Evolutionary conservation across 2,888 invertebrate genomes (phyloP), one percentile per base, ranked within the genome.

Genomic region (Tiliacea aurago): DNA sequence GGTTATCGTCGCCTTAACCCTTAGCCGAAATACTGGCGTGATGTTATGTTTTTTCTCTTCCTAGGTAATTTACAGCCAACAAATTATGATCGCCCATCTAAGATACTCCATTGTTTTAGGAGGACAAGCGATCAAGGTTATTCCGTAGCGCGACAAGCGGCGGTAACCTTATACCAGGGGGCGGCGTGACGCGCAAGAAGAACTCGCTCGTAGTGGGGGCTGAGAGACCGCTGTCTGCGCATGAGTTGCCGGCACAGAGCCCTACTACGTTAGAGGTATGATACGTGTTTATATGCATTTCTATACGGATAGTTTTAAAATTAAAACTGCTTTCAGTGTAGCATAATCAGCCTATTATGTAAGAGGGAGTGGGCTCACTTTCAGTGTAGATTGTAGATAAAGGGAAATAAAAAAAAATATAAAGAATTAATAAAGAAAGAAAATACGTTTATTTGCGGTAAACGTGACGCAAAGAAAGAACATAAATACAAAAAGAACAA

Each of bases 61-160:
- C 18, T 55, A 23, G 23, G 15, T 55, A 15, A 55, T 55, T 28
- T 18, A 55, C 13, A 9, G 28, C 1, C 1, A 28, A 28, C 4
- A 4, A 55, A 28, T 55, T 55, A 55, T 18, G 9, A 18, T 23
- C 15, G 28, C 15, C 43, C 15, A 73, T 13, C 6, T 58, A 51
- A 64, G 41, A 15, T 62, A 28, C 23, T 0, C 33, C 15, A 6
- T 65, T 49, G 13, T 76, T 71, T 55, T 51, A 96, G 95, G 96
- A 96, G 84, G 96, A 96, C 87, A 96, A 96, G 87, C 97, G 97
- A 68, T 97, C 97, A 58, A 97, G 97, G 77, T 92, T 98, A 69
- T 98, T 98, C 92, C 95, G 98, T 23, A 97, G 97, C 73, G 97
- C 97, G 0, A 97, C 97, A 0, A 97, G 97, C 80, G 96, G 96